Base-by-base conservation (phyloP, 2,113 vertebrate genomes). In the Lutjanus erythropterus region DNA sequence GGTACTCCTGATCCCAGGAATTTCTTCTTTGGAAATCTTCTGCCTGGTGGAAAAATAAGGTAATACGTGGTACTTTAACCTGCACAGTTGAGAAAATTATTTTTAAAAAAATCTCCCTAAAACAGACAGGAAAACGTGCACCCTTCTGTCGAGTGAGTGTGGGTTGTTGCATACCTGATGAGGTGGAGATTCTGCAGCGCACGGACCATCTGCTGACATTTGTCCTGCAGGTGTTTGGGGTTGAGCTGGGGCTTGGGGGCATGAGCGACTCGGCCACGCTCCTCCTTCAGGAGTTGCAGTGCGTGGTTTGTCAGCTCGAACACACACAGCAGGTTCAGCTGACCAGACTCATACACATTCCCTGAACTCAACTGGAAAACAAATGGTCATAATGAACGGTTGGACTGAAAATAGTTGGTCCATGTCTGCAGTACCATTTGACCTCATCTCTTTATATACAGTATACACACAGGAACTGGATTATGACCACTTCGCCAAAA, bases 271-370 rank as follows among this genome's bases (percentile, higher is more conserved):
- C 7, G 83, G 73, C 11, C 4, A 0, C 2, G 39, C 86, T 97
- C 95, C 55, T 93, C 85, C 55, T 50, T 94, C 65, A 98, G 44
- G 21, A 93, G 41, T 39, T 87, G 93, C 81, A 97, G 85, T 5
- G 95, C 86, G 78, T 96, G 96, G 88, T 96, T 97, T 82, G 95
- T 80, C 86, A 99, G 89, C 60, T 96, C 95, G 87, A 97, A 80
- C 84, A 97, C 67, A 46, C 93, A 91, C 88, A 97, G 75, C 16
- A 97, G 84, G 84, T 97, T 96, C 65, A 97, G 90, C 76, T 97
- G 96, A 69, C 89, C 94, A 50, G 11, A 92, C 92, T 98, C 95
- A 72, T 97, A 97, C 72, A 96, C 2, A 42, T 94, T 95, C 79
- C 94, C 96, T 0, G 88, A 89, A 75, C 82, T 94, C 53, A 89